These are phyloP conservation scores for Erpornis zantholeuca DNA, from an alignment of 2,113 vertebrate genomes.

Conservation along the genomic window DNA sequence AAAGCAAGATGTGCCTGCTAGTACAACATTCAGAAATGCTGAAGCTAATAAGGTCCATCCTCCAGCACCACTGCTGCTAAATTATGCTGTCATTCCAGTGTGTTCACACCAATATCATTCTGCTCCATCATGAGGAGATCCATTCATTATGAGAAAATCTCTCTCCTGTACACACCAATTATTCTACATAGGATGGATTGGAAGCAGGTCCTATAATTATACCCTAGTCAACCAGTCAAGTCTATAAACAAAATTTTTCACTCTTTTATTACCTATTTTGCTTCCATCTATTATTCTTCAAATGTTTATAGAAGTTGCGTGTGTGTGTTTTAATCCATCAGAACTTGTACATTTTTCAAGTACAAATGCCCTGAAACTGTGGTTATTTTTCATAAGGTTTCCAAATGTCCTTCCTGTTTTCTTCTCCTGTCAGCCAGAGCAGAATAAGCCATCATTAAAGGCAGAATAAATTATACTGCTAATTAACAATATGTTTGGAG, in stretches of 20 bases:
- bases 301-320: conserved; percentile 9
- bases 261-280: conserved; percentile 60
- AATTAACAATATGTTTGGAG: conserved; percentile 58
- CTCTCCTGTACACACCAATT: conserved; percentile 51
- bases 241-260: conserved; percentile 64
- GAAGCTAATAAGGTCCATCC: conserved; percentile 32
- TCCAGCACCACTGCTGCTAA: conserved; percentile 11
- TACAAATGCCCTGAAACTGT: conserved; percentile 38
- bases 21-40: conserved; percentile 15
- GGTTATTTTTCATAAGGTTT: conserved; percentile 26
- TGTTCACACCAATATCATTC: conserved; percentile 30
- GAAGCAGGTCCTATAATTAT: conserved; percentile 58
- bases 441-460: conserved; percentile 37
- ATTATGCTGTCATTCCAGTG: conserved; percentile 47
- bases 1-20: not conserved
- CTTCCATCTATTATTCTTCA: conserved; percentile 46
- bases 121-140: not conserved
- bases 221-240: conserved; percentile 41
- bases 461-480: conserved; percentile 49
- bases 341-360: conserved; percentile 9
- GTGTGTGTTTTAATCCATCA: conserved; percentile 37
- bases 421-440: conserved; percentile 20
- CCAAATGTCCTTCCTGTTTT: conserved; percentile 32
- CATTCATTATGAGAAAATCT: conserved; percentile 57
- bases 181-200: conserved; percentile 67